Conservation (phyloP, 2,888 invertebrate species). For the Auanema sp. region DNA sequence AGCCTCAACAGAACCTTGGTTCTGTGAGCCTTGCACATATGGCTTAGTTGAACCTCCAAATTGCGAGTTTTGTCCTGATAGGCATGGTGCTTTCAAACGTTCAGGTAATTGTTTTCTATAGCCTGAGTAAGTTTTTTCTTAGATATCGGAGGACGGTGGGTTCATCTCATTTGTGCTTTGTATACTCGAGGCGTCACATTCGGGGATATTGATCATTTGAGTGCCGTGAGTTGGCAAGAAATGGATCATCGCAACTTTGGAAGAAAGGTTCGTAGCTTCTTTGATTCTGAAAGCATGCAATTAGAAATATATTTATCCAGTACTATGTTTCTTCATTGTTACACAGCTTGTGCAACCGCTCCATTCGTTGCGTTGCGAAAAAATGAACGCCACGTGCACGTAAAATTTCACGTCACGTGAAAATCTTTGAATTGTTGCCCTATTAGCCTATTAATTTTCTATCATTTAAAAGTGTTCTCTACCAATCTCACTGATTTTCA, state of each 20-base stretch:
- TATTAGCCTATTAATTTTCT: constrained; percentile 11
- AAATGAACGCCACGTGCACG: background rate
- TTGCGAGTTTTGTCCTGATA: constrained; percentile 93
- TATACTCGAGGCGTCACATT: constrained; percentile 96
- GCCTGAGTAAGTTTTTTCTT: background rate
- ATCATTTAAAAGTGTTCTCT: background rate
- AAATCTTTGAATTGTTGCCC: too few species aligned
- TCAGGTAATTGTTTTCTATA: constrained; percentile 65
- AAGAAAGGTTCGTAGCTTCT: constrained; percentile 71
- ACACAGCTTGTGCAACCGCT: background rate
- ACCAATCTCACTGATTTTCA: constrained; percentile 36
- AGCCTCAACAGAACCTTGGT: constrained; percentile 83
- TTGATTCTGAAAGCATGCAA: background rate
- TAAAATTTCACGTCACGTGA: constrained; percentile 1
- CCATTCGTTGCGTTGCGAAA: background rate
- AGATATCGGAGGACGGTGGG: constrained; percentile 74
- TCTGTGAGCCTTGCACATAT: constrained; percentile 86
- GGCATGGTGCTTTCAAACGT: constrained; percentile 84
- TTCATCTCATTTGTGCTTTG: constrained; percentile 93
- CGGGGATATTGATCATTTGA: constrained; percentile 86
- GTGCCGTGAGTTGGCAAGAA: constrained; percentile 88
- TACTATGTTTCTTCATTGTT: background rate
- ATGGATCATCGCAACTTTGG: constrained; percentile 98
- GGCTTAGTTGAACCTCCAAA: constrained; percentile 72
- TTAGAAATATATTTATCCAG: background rate